Evolutionary conservation across 2,888 invertebrate species (phyloP), one percentile per base, ranked within the genome.

Genomic region (Andricus quercusramuli): DNA sequence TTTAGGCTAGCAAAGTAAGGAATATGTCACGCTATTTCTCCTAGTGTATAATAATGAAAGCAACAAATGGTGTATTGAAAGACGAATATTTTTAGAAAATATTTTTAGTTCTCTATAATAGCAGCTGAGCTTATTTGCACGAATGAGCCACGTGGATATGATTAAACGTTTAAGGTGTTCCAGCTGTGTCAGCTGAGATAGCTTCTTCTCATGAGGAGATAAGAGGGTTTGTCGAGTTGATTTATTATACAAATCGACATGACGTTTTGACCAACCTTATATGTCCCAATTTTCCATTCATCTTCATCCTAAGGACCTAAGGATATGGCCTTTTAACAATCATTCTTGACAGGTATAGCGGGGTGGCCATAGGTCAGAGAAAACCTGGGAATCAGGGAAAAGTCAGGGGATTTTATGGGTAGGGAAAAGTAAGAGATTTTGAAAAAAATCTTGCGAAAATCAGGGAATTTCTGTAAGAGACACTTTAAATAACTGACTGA

Each of bases 121-220:
- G n/a, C n/a, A 56, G 20, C 56, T 56, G 56, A 56, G 56, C 22
- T 68, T 68, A 68, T 68, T 68, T 74, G 51, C 56, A 74, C 56
- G 56, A 56, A 74, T 56, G 56, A 74, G 56, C 74, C 74, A 74
- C 51, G 51, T 51, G 51, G 29, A 32, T 74, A 32, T 74, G 47
- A 74, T 74, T 56, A 74, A 56, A 56, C 13, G 56, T 51, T 74
- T 56, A 74, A 74, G 56, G 74, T 74, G 51, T 74, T 56, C 51
- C 74, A 74, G 74, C 56, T 74, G 74, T 74, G 74, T 74, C 74
- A 56, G 74, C 74, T 74, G 51, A 32, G 51, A 74, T 74, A 74
- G 56, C 74, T 29, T 74, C 29, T 56, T 74, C 70, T 74, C 51
- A 74, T 56, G 56, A 74, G 56, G 56, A 74, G 70, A 70, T 70